phyloP scores from a whole-genome alignment of 2,888 invertebrate species.

The Encarsia formosa region DNA sequence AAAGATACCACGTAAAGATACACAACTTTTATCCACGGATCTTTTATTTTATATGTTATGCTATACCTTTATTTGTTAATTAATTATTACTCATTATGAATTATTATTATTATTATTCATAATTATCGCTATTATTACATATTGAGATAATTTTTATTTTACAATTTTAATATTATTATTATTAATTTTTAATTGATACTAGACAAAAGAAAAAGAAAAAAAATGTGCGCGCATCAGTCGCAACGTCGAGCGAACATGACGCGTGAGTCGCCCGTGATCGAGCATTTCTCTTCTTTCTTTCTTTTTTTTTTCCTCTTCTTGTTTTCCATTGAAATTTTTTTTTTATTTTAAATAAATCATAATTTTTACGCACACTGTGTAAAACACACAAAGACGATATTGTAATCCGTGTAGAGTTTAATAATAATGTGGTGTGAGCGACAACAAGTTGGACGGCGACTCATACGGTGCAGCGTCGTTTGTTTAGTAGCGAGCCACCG shows the following conservation, averaged over 20 bases:
- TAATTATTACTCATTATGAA: conserved; percentile 26
- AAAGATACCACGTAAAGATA: conserved; percentile 14
- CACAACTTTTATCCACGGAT: conserved; percentile 18
- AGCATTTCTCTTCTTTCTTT: not conserved
- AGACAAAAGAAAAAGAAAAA: conserved; percentile 12
- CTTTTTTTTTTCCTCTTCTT: not conserved
- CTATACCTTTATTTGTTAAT: conserved; percentile 18
- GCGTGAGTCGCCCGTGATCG: conserved; percentile 8
- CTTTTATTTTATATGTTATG: conserved; percentile 31
- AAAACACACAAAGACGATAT: not conserved
- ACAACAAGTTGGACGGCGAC: conserved; percentile 3
- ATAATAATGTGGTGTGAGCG: not conserved
- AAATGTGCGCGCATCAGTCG: not conserved
- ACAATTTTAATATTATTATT: conserved; percentile 29
- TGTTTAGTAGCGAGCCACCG: conserved; percentile 7
- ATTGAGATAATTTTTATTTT: conserved; percentile 21
- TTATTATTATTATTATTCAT: conserved; percentile 22
- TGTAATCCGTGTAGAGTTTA: not conserved
- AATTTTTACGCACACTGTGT: conserved; percentile 16
- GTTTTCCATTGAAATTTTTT: no score
- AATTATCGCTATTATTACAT: conserved; percentile 21
- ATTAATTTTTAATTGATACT: conserved; percentile 21
- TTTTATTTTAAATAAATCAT: not conserved
- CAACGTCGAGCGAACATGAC: not conserved
- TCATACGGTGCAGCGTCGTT: conserved; percentile 4